Conservation (phyloP, 2,888 invertebrate genomes). For the Cryptus armator region DNA sequence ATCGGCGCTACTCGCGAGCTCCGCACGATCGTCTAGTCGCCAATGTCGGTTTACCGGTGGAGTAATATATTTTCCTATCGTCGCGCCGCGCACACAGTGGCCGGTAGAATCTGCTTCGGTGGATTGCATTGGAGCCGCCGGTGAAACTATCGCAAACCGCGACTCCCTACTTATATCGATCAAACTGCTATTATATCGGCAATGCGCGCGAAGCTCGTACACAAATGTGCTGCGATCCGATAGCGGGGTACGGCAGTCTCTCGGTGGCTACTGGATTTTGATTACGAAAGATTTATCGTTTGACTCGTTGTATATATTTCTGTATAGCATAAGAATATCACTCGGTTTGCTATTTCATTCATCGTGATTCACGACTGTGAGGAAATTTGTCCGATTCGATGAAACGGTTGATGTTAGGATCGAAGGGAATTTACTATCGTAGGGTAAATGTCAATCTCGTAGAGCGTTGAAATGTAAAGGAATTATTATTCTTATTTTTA, state of each 20-base stretch:
- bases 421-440: conserved; percentile 3
- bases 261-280: conserved; percentile 63
- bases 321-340: conserved; percentile 35
- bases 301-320: conserved; percentile 17
- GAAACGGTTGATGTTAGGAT: conserved; percentile 14
- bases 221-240: conserved; percentile 41
- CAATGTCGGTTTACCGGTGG: conserved; percentile 22
- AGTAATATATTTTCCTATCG: conserved; percentile 28
- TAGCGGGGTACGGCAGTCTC: conserved; percentile 20
- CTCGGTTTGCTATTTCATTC: conserved; percentile 10
- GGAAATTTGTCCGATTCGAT: conserved; percentile 54
- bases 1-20: conserved; percentile 22
- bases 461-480: background rate
- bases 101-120: conserved; percentile 29
- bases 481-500: background rate
- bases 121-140: conserved; percentile 45
- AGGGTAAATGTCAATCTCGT: background rate
- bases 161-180: conserved; percentile 1
- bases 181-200: background rate
- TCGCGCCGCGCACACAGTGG: conserved; percentile 1
- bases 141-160: conserved; percentile 48
- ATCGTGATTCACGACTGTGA: conserved; percentile 53
- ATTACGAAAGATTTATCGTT: conserved; percentile 59
- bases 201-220: conserved; percentile 5
- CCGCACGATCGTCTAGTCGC: conserved; percentile 41